Evolutionary conservation across 2,113 vertebrate species (phyloP), one percentile per base, ranked within the genome.

Genomic region (Otus sunia): DNA sequence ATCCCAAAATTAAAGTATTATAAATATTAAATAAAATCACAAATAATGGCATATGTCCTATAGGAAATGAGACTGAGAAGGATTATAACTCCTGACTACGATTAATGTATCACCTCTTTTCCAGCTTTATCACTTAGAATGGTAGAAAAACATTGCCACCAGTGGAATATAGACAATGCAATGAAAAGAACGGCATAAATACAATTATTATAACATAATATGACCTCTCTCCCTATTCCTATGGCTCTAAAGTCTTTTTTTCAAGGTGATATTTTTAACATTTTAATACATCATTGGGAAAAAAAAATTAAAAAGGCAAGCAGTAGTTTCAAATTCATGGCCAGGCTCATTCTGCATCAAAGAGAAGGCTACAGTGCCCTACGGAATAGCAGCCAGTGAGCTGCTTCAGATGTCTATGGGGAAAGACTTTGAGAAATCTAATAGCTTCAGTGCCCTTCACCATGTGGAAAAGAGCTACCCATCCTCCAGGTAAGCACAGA

Each of bases 401-500:
- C 43, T 37, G 12, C 53, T 47, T 37, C 6, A 50, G 1, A 18
- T 1, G 4, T 11, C 62, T 49, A 16, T 2, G 14, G 47, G 60
- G 52, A 64, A 45, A 79, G 47, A 25, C 45, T 1, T 22, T 19
- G 17, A 53, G 50, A 59, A 71, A 41, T 2, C 22, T 17, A 21
- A 21, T 0, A 2, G 11, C 7, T 89, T 36, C 67, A 53, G 53
- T 80, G 76, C 84, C 53, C 11, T 50, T 25, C 13, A 12, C 34
- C n/a, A 3, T 1, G 36, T 56, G 43, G n/a, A 43, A 67, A 41
- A 62, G 29, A 22, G 26, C 47, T 53, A 21, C 37, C 52, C 74
- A 32, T 3, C 78, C 55, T 39, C 64, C 41, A 29, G 2, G 1
- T 1, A 5, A 43, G 30, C 0, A 32, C n/a, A 6, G 11, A 27